Evolutionary conservation across 2,888 invertebrate species (phyloP).

Genomic region (Margaritifera margaritifera): DNA sequence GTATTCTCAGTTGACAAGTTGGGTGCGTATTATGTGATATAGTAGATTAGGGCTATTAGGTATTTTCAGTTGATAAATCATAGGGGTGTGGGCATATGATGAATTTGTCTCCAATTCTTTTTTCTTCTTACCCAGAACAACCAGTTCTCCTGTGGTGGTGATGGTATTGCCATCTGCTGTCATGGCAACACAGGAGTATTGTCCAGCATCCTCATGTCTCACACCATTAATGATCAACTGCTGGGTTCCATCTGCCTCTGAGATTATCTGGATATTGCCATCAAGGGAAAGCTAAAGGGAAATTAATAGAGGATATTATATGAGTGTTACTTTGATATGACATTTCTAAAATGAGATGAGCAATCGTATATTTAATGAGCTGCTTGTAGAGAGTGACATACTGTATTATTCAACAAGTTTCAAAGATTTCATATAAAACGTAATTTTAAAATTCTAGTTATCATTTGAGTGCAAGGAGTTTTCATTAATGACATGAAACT

Average conservation of each 20-base stretch:
- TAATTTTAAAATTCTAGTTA: too few species aligned
- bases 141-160: conserved; percentile 47
- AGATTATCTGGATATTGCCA: conserved; percentile 25
- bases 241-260: conserved; percentile 55
- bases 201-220: conserved; percentile 58
- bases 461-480: too few species aligned
- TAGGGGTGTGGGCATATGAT: neutral
- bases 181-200: conserved; percentile 60
- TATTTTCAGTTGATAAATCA: neutral
- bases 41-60: neutral
- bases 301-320: neutral
- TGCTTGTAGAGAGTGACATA: too few species aligned
- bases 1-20: too few species aligned
- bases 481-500: too few species aligned
- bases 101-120: neutral
- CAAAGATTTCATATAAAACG: too few species aligned
- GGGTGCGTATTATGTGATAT: too few species aligned
- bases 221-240: conserved; percentile 78
- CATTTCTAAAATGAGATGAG: too few species aligned
- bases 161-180: conserved; percentile 45
- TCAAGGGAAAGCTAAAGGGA: conserved; percentile 32
- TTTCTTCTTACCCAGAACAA: conserved; percentile 42
- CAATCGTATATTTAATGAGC: too few species aligned
- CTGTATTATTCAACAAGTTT: too few species aligned
- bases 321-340: too few species aligned